Conservation (phyloP, 2,113 vertebrate genomes). For the Megaceryle maxima region DNA sequence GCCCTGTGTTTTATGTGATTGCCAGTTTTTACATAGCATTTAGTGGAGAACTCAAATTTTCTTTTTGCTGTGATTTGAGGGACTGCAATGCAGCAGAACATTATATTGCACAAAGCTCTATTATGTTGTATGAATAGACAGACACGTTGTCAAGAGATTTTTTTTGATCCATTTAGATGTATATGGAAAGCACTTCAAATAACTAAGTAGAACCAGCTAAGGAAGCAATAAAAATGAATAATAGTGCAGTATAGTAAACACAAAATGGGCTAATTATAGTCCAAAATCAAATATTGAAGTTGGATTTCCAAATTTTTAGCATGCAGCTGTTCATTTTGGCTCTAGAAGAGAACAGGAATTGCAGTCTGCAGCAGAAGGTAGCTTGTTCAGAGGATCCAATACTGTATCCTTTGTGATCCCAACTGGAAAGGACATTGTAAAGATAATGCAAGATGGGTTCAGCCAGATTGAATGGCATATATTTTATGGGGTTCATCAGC, state of each 20-base stretch:
- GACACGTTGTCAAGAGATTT: slow-evolving; percentile 30
- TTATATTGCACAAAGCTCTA: slow-evolving; percentile 28
- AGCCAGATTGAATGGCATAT: not conserved
- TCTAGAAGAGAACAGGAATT: slow-evolving; percentile 52
- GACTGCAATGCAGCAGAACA: slow-evolving; percentile 60
- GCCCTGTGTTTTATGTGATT: not conserved
- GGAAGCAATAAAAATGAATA: slow-evolving; percentile 52
- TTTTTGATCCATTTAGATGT: slow-evolving; percentile 49
- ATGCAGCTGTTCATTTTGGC: slow-evolving; percentile 66
- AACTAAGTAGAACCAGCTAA: slow-evolving; percentile 57
- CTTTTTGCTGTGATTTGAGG: not conserved
- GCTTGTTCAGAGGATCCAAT: slow-evolving; percentile 3
- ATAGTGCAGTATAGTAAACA: slow-evolving; percentile 51
- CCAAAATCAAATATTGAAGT: slow-evolving; percentile 58
- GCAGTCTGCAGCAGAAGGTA: slow-evolving; percentile 24
- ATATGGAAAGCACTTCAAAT: slow-evolving; percentile 54
- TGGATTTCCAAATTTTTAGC: slow-evolving; percentile 59
- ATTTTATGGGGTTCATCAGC: not conserved
- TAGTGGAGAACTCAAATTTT: not conserved
- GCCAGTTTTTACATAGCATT: not conserved
- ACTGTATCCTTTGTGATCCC: slow-evolving; percentile 48
- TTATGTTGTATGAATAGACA: slow-evolving; percentile 31
- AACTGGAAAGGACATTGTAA: slow-evolving; percentile 23
- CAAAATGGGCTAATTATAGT: slow-evolving; percentile 56
- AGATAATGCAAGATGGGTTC: slow-evolving; percentile 13